A percentile compares a stretch with the other conserved stretches of the same genome.
Conservation (phyloP, 2,797 vertebrate genomes). For the Perodicticus potto region DNA sequence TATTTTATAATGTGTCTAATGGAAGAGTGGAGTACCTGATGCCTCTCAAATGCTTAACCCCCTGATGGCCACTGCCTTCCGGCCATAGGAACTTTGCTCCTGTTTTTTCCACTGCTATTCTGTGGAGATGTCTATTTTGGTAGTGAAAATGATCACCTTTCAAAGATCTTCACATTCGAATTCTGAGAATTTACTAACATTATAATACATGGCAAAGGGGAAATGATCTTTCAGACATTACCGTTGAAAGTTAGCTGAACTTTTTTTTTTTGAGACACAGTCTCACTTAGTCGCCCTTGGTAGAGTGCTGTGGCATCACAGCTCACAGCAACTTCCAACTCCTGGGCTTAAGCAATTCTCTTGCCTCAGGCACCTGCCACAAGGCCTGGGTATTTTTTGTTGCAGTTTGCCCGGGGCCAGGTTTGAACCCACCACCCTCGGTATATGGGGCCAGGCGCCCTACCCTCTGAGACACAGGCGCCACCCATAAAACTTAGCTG, state of each 20-base stretch:
- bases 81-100: neutral
- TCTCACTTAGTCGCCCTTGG: too few relatives aligned
- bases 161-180: neutral
- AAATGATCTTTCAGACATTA: neutral
- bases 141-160: neutral
- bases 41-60: neutral
- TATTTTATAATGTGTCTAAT: neutral
- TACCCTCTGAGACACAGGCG: too few relatives aligned
- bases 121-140: neutral
- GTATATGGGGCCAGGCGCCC: too few relatives aligned
- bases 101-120: neutral
- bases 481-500: neutral
- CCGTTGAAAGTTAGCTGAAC: neutral
- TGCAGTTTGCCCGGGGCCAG: too few relatives aligned
- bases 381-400: too few relatives aligned
- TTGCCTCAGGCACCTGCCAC: too few relatives aligned
- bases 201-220: neutral
- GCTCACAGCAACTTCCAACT: too few relatives aligned
- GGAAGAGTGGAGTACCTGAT: neutral
- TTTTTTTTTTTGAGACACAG: too few relatives aligned
- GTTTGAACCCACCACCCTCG: too few relatives aligned
- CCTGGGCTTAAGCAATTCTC: too few relatives aligned
- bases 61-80: neutral
- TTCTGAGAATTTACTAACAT: neutral
- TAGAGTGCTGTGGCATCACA: too few relatives aligned